Percentiles rank a stretch among this genome's conserved stretches.
phyloP scores from a whole-genome alignment of 2,113 vertebrate species.

The Promerops cafer region DNA sequence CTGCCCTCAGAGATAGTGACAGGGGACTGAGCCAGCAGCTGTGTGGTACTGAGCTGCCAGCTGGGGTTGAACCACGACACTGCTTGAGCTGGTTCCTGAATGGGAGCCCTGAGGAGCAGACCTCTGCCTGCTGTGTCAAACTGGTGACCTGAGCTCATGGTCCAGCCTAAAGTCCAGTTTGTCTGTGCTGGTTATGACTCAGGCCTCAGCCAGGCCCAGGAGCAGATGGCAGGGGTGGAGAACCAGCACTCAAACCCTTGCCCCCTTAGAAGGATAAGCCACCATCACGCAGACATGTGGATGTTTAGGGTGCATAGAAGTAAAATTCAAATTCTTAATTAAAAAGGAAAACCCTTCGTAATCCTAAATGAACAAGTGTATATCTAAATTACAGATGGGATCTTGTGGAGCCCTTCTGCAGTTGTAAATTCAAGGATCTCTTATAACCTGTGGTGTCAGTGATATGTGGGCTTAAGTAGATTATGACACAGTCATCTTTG shows the following conservation, averaged over 20 bases:
- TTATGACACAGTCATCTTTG: background rate
- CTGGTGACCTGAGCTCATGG: background rate
- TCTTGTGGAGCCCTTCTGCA: background rate
- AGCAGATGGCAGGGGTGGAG: background rate
- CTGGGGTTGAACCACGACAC: background rate
- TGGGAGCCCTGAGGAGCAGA: background rate
- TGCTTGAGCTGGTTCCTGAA: background rate
- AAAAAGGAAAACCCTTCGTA: background rate
- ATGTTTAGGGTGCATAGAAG: background rate
- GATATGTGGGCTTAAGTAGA: background rate
- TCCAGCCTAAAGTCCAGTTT: background rate
- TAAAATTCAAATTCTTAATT: background rate
- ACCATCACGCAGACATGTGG: rapidly evolving
- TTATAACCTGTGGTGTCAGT: background rate
- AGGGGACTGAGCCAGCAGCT: background rate
- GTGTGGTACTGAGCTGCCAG: background rate
- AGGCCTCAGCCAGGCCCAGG: background rate
- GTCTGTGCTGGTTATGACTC: background rate
- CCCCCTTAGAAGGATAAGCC: background rate
- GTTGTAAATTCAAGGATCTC: background rate
- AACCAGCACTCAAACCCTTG: background rate
- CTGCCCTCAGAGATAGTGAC: background rate
- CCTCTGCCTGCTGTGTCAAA: background rate
- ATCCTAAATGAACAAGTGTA: background rate
- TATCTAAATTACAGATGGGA: background rate